Percentiles rank a stretch among this genome's conserved stretches.
These are phyloP conservation scores for Diadema setosum DNA, from an alignment of 35 echinoderm and acorn worm species.

Conservation along the genomic window DNA sequence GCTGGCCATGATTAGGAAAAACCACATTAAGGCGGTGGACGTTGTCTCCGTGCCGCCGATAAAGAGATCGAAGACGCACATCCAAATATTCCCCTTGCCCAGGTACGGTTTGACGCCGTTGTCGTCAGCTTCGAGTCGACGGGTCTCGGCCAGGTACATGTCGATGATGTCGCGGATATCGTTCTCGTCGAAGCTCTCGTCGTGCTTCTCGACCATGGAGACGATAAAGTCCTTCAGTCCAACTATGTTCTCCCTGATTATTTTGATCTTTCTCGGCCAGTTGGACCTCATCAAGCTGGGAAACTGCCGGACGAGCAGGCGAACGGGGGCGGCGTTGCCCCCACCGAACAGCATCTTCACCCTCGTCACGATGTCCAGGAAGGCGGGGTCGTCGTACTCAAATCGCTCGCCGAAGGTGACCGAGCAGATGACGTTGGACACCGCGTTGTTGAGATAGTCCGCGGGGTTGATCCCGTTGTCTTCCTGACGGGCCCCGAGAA, in stretches of 20 bases:
- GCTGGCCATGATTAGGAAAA: constrained; percentile 1
- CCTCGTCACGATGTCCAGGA: background rate
- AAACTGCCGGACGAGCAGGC: background rate
- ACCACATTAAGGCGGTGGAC: constrained; percentile 18
- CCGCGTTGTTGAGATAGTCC: background rate
- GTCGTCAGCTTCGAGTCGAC: background rate
- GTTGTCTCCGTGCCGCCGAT: constrained; percentile 45
- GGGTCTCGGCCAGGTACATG: background rate
- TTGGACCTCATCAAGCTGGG: background rate
- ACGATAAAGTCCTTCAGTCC: background rate
- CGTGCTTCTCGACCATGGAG: background rate
- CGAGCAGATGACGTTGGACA: constrained; percentile 42
- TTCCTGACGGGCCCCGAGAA: background rate
- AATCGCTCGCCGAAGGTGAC: constrained; percentile 37
- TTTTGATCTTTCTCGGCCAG: background rate
- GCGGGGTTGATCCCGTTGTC: background rate
- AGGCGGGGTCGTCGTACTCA: constrained; percentile 24
- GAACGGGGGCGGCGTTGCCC: background rate
- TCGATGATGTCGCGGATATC: constrained; percentile 67
- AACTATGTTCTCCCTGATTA: background rate
- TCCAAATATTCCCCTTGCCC: background rate
- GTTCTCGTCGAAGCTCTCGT: constrained; percentile 7
- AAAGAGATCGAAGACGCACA: constrained; percentile 20
- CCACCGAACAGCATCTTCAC: background rate
- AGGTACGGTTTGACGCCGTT: background rate